Conservation (phyloP, 2,797 vertebrate species). For the Sebastes flavidus region DNA sequence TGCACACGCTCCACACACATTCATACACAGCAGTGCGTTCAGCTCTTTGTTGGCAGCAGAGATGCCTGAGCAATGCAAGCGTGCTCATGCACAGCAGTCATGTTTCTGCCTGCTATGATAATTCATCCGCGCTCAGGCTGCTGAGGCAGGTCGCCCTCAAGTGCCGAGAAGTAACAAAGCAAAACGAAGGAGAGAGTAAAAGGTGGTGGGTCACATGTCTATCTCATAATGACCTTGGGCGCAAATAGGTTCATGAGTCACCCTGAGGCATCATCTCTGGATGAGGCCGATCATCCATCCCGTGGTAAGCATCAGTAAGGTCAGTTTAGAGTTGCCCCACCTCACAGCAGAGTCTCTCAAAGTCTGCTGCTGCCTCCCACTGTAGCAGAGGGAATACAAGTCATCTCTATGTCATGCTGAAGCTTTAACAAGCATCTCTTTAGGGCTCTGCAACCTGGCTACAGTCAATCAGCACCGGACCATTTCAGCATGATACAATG, state of each 20-base stretch:
- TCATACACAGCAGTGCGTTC: constrained; percentile 63
- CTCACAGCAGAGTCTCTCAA: constrained; percentile 34
- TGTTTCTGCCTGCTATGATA: constrained; percentile 55
- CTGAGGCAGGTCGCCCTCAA: constrained; percentile 50
- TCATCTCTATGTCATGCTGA: constrained; percentile 62
- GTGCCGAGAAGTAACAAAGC: constrained; percentile 18
- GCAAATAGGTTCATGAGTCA: constrained; percentile 20
- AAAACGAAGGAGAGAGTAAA: constrained; percentile 13
- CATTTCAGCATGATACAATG: constrained; percentile 67
- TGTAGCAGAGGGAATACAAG: constrained; percentile 43
- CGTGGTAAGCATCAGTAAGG: constrained; percentile 43
- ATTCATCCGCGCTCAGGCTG: constrained; percentile 29
- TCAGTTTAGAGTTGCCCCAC: constrained; percentile 35
- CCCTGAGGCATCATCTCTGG: constrained; percentile 58
- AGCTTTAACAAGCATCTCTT: constrained; percentile 72
- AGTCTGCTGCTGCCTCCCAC: constrained; percentile 43
- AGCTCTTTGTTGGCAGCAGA: constrained; percentile 73
- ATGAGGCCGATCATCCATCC: constrained; percentile 71
- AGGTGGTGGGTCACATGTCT: constrained; percentile 60
- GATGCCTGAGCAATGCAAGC: constrained; percentile 60
- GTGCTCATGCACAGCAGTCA: constrained; percentile 57
- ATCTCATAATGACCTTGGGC: constrained; percentile 65
- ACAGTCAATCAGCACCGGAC: constrained; percentile 63
- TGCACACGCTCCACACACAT: constrained; percentile 61
- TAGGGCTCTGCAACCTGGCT: constrained; percentile 61